Evolutionary conservation across 2,797 vertebrate species (phyloP).

Genomic region (Malurus leucopterus): DNA sequence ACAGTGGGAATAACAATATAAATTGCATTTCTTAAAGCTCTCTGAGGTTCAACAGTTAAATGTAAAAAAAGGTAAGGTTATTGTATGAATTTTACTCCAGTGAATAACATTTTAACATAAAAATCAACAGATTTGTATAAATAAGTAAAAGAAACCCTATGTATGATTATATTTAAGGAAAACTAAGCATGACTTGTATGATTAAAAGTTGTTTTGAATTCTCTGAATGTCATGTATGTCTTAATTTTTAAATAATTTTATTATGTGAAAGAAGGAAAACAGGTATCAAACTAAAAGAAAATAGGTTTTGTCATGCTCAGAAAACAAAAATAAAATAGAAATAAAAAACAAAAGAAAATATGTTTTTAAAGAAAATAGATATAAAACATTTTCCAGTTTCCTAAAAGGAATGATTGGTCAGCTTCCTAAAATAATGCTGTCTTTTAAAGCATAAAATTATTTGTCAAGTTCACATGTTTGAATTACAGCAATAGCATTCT

Average conservation of each 20-base stretch:
- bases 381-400: neutral
- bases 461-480: neutral
- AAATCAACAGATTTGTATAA: neutral
- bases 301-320: too few relatives aligned
- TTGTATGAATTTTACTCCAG: neutral
- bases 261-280: neutral
- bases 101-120: neutral
- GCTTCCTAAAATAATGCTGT: neutral
- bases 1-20: neutral
- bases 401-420: neutral
- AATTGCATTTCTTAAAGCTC: neutral
- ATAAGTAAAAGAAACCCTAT: neutral
- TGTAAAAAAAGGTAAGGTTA: neutral
- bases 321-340: too few relatives aligned
- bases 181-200: neutral
- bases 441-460: conserved; percentile 26
- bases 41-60: neutral
- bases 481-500: conserved; percentile 24
- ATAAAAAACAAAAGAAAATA: too few relatives aligned
- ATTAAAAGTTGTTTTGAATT: neutral
- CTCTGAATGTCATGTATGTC: rapidly evolving
- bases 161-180: neutral
- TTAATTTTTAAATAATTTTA: neutral
- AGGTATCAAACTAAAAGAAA: neutral
- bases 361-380: neutral